These are phyloP conservation scores for Xestobium rufovillosum DNA, from an alignment of 2,888 invertebrate species.

Conservation along the genomic window DNA sequence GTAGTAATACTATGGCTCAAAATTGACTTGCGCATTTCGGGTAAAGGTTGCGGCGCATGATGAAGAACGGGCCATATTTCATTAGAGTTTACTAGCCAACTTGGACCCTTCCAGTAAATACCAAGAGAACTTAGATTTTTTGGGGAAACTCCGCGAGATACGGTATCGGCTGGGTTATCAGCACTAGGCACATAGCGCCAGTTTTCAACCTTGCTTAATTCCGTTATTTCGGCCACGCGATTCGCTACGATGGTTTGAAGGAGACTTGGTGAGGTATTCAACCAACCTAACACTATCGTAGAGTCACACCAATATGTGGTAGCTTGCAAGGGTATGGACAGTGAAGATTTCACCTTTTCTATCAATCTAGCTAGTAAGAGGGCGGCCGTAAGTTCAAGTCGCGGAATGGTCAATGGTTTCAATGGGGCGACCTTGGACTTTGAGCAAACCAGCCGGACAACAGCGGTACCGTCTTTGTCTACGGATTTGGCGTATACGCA, in stretches of 20 bases:
- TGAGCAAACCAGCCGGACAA: too few species aligned
- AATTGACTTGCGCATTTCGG: too few species aligned
- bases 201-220: slow-evolving; percentile 4
- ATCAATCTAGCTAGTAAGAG: not conserved
- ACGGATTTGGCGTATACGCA: slow-evolving; percentile 18
- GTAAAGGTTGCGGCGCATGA: too few species aligned
- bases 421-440: not conserved
- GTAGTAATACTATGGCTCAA: too few species aligned
- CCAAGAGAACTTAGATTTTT: slow-evolving; percentile 6
- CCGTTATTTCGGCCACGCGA: slow-evolving; percentile 15
- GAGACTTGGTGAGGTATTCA: slow-evolving; percentile 9
- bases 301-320: slow-evolving; percentile 13
- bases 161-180: slow-evolving; percentile 17
- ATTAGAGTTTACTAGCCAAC: slow-evolving; percentile 9
- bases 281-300: slow-evolving; percentile 13
- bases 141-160: slow-evolving; percentile 12
- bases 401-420: not conserved
- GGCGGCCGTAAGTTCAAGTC: slow-evolving; percentile 3
- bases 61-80: not conserved
- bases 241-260: slow-evolving; percentile 16
- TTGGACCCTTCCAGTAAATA: slow-evolving; percentile 16
- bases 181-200: slow-evolving; percentile 15
- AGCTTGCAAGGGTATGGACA: not conserved
- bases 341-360: not conserved
- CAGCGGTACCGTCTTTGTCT: too few species aligned